A percentile compares a stretch with the other conserved stretches of the same genome.
phyloP scores from a whole-genome alignment of 2,113 vertebrate species.

The Tonatia bakeri region DNA sequence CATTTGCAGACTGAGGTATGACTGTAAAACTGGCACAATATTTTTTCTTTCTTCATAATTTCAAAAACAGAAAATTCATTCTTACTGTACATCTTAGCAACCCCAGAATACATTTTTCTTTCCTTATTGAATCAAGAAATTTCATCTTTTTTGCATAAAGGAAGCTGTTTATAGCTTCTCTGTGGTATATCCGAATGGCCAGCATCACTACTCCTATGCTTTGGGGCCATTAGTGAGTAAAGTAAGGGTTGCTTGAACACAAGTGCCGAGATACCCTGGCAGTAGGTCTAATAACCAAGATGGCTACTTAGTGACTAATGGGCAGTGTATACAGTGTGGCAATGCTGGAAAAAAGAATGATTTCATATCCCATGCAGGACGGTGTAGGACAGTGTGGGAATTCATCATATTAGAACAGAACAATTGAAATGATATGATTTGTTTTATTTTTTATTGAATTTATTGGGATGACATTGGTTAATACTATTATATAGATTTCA shows the following conservation, averaged over 20 bases:
- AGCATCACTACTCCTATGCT: background rate
- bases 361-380: background rate
- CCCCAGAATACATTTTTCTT: background rate
- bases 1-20: background rate
- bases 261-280: background rate
- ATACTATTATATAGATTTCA: too few species aligned
- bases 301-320: background rate
- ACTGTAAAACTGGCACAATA: background rate
- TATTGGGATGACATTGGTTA: too few species aligned
- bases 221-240: background rate
- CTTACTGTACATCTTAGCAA: background rate
- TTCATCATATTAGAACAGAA: background rate
- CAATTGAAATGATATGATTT: background rate
- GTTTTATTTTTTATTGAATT: background rate
- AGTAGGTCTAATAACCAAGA: background rate
- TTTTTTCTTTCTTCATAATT: background rate
- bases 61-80: background rate
- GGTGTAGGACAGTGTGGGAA: background rate
- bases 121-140: background rate
- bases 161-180: background rate
- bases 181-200: background rate
- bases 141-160: background rate
- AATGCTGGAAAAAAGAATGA: background rate
- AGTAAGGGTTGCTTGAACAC: background rate
- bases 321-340: background rate